These are phyloP conservation scores for Podiceps cristatus DNA, from an alignment of 2,113 vertebrate genomes.

Conservation along the genomic window DNA sequence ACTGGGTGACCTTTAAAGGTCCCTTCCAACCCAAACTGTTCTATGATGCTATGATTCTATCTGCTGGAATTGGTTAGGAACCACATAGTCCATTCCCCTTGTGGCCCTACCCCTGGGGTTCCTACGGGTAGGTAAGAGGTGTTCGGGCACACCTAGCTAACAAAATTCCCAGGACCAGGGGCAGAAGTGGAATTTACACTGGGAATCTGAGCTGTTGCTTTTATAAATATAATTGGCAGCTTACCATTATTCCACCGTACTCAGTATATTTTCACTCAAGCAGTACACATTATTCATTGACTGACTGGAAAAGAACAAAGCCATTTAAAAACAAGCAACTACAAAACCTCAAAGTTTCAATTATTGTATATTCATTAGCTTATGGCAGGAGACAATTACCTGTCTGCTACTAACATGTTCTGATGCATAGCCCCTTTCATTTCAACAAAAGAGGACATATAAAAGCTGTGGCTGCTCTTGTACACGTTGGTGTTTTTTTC, in stretches of 20 bases:
- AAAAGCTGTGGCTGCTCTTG: neutral
- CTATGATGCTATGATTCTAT: too few relatives aligned
- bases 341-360: neutral
- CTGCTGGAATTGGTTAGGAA: neutral
- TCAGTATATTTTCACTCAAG: neutral
- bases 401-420: neutral
- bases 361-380: neutral
- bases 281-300: neutral
- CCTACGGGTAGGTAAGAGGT: neutral
- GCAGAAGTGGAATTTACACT: neutral
- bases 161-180: neutral
- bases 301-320: neutral
- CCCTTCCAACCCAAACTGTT: too few relatives aligned
- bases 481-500: fast-evolving
- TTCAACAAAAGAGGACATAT: neutral
- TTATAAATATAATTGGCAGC: neutral
- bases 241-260: neutral
- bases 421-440: neutral
- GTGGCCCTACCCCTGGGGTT: neutral
- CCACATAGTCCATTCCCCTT: neutral
- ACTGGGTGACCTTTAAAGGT: too few relatives aligned
- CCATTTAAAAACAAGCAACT: neutral
- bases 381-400: neutral
- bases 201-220: neutral
- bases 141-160: neutral